Conservation (phyloP, 1,140 invertebrate species). For the Bombus vancouverensis region DNA sequence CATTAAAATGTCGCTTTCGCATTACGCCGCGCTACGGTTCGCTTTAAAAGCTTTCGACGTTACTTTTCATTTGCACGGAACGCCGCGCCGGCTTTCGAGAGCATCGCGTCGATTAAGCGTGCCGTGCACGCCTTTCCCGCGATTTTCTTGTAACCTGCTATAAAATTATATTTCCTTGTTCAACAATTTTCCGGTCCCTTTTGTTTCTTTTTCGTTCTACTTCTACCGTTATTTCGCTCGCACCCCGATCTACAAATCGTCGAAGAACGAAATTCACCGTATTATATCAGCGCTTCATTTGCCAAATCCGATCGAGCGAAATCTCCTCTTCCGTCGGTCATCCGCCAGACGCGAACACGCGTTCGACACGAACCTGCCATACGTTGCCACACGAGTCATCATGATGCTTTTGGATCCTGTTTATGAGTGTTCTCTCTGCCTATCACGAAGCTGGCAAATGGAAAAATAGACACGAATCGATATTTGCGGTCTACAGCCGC, state of each 20-base stretch:
- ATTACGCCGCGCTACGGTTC: conserved; percentile 1
- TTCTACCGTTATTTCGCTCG: neutral
- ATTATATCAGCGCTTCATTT: neutral
- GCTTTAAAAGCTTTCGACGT: conserved; percentile 51
- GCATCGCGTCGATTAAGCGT: conserved; percentile 39
- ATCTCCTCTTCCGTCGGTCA: neutral
- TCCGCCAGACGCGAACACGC: neutral
- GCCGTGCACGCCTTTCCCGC: neutral
- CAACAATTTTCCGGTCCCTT: neutral
- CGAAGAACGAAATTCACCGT: neutral
- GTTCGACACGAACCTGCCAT: neutral
- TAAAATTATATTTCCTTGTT: conserved; percentile 19
- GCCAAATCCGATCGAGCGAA: neutral
- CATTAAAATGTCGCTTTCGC: conserved; percentile 35
- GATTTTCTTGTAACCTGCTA: neutral
- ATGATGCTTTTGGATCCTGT: neutral
- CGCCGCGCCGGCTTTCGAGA: neutral
- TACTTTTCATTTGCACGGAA: conserved; percentile 40
- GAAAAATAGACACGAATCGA: neutral
- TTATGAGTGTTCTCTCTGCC: neutral
- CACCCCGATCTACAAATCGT: neutral
- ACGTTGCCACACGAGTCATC: neutral
- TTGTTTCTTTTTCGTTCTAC: neutral
- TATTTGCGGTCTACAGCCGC: too few species aligned
- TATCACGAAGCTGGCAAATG: neutral